Percentiles rank a stretch among this genome's conserved stretches.
phyloP scores from a whole-genome alignment of 2,797 vertebrate species.

The Xenentodon cancila region DNA sequence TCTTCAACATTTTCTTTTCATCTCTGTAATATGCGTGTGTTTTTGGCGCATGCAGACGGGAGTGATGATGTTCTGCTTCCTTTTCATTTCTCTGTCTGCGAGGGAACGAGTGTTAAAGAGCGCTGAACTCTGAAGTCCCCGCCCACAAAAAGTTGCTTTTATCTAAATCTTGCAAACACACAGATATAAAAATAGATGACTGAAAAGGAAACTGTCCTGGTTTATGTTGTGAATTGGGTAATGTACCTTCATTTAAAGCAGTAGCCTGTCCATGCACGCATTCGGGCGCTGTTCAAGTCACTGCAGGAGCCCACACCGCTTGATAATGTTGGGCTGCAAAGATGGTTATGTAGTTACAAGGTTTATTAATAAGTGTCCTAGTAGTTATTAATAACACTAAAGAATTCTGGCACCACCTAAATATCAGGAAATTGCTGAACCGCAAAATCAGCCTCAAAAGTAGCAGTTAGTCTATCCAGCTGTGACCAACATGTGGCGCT shows the following conservation, averaged over 20 bases:
- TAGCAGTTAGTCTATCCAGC: too few species aligned
- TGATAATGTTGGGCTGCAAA: not conserved
- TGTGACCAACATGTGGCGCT: too few species aligned
- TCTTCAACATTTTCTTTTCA: slow-evolving; percentile 65
- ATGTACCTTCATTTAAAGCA: slow-evolving; percentile 43
- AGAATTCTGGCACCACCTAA: too few species aligned
- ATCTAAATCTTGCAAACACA: slow-evolving; percentile 64
- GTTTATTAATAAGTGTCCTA: too few species aligned
- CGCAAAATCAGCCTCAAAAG: too few species aligned
- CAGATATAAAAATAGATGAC: slow-evolving; percentile 32
- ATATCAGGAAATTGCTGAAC: too few species aligned
- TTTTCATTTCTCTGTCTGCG: slow-evolving; percentile 68
- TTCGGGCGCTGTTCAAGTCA: slow-evolving; percentile 13
- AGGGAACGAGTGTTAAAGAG: slow-evolving; percentile 73
- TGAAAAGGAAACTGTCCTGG: slow-evolving; percentile 31
- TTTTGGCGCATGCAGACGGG: slow-evolving; percentile 62
- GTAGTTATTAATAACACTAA: too few species aligned
- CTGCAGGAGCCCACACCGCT: slow-evolving; percentile 4
- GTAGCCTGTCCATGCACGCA: slow-evolving; percentile 11
- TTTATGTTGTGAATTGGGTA: slow-evolving; percentile 34
- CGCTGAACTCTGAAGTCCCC: slow-evolving; percentile 72
- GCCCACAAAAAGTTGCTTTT: slow-evolving; percentile 63
- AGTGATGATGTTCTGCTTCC: slow-evolving; percentile 78
- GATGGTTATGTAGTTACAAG: too few species aligned
- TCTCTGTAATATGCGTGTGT: slow-evolving; percentile 52